Conservation (phyloP, 2,888 invertebrate species). For the Hirudinaria manillensis region DNA sequence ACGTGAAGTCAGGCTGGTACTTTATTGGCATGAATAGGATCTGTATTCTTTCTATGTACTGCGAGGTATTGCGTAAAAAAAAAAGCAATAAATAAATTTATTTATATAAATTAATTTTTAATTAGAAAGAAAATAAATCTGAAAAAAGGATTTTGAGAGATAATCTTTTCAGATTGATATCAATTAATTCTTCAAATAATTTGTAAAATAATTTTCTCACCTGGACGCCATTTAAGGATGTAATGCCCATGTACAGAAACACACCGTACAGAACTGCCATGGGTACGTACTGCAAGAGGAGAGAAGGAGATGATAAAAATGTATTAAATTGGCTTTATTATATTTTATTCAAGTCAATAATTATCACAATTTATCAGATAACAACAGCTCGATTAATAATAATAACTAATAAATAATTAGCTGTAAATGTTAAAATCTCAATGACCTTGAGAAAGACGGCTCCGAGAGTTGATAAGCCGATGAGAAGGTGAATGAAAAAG, state of each 20-base stretch:
- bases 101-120: slow-evolving; percentile 2
- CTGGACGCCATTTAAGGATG: slow-evolving; percentile 77
- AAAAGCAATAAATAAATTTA: not conserved
- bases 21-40: slow-evolving; percentile 93
- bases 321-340: not conserved
- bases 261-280: slow-evolving; percentile 42
- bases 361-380: too few species aligned
- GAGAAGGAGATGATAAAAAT: not conserved
- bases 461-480: slow-evolving; percentile 83
- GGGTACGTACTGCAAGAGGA: slow-evolving; percentile 36
- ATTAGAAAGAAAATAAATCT: not conserved
- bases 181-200: slow-evolving; percentile 1
- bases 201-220: slow-evolving; percentile 38
- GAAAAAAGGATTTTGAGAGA: not conserved
- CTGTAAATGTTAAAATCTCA: not conserved
- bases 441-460: slow-evolving; percentile 70
- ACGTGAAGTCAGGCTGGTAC: slow-evolving; percentile 94
- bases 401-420: not conserved
- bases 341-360: too few species aligned
- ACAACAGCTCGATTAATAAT: too few species aligned
- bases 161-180: not conserved
- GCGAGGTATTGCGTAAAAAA: slow-evolving; percentile 60
- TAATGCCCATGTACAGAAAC: slow-evolving; percentile 71
- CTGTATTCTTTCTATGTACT: slow-evolving; percentile 85
- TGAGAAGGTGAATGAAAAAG: slow-evolving; percentile 82